These are phyloP conservation scores for Hippolais icterina DNA, from an alignment of 2,113 vertebrate genomes.

Conservation along the genomic window DNA sequence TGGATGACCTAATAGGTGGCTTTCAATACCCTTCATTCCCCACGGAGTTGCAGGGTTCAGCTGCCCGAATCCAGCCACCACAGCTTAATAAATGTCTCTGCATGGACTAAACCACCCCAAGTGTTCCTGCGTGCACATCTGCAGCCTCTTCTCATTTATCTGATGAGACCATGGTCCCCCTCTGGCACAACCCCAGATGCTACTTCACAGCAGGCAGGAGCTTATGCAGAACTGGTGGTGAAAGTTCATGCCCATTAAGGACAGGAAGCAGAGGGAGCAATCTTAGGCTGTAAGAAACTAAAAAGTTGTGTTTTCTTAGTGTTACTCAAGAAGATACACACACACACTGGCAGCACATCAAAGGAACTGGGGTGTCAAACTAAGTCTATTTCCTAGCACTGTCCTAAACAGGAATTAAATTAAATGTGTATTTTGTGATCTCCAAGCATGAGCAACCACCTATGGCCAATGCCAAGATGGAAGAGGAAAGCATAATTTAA, in stretches of 20 bases:
- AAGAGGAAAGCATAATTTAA: not conserved
- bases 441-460: not conserved
- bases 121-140: not conserved
- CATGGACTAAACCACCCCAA: not conserved
- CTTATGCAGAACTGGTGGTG: not conserved
- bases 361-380: not conserved
- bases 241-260: not conserved
- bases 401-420: not conserved
- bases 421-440: not conserved
- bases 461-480: not conserved
- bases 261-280: not conserved
- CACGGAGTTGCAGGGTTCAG: not conserved
- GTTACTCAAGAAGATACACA: not conserved
- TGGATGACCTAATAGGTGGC: slow-evolving; percentile 22
- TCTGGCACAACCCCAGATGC: not conserved
- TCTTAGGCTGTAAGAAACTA: not conserved
- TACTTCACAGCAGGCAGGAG: not conserved
- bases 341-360: not conserved
- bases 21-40: slow-evolving; percentile 23
- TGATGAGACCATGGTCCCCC: not conserved
- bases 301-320: not conserved
- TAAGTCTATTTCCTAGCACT: not conserved
- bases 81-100: slow-evolving; percentile 5
- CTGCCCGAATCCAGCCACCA: not conserved
- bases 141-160: not conserved